A percentile compares a stretch with the other conserved stretches of the same genome.
These are phyloP conservation scores for Tachysurus fulvidraco DNA, from an alignment of 2,113 vertebrate species.

Conservation along the genomic window DNA sequence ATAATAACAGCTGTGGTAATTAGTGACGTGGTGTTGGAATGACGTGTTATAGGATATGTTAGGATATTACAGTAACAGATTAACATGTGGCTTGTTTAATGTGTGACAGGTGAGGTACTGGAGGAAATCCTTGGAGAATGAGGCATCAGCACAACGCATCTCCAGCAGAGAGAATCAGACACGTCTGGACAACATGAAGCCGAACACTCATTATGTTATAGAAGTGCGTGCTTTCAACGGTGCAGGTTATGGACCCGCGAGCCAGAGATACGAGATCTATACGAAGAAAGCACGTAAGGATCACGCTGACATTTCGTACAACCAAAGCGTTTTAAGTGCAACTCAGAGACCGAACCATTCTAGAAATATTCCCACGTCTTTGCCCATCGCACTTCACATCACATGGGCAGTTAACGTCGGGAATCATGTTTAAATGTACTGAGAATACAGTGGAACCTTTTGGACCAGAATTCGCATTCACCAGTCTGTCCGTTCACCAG, in stretches of 20 bases:
- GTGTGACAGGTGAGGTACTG: constrained; percentile 86
- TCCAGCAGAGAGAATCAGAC: constrained; percentile 81
- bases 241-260: constrained; percentile 86
- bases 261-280: constrained; percentile 70
- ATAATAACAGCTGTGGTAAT: not conserved
- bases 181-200: constrained; percentile 82
- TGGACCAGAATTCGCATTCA: too few species aligned
- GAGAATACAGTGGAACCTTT: too few species aligned
- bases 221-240: constrained; percentile 89
- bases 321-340: too few species aligned
- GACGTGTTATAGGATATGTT: not conserved
- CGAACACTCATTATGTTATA: constrained; percentile 81
- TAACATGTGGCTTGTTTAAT: constrained; percentile 5
- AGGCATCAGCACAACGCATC: constrained; percentile 79
- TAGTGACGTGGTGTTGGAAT: not conserved
- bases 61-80: not conserved
- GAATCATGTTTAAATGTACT: too few species aligned
- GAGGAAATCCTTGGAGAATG: constrained; percentile 78
- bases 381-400: too few species aligned
- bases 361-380: not conserved
- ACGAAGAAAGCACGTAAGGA: constrained; percentile 93
- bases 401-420: too few species aligned
- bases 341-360: not conserved
- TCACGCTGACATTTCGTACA: not conserved
- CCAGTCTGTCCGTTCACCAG: too few species aligned